Percentiles rank a stretch among this genome's conserved stretches.
These are phyloP conservation scores for Sesamia nonagrioides DNA, from an alignment of 1,140 invertebrate species.

Conservation along the genomic window DNA sequence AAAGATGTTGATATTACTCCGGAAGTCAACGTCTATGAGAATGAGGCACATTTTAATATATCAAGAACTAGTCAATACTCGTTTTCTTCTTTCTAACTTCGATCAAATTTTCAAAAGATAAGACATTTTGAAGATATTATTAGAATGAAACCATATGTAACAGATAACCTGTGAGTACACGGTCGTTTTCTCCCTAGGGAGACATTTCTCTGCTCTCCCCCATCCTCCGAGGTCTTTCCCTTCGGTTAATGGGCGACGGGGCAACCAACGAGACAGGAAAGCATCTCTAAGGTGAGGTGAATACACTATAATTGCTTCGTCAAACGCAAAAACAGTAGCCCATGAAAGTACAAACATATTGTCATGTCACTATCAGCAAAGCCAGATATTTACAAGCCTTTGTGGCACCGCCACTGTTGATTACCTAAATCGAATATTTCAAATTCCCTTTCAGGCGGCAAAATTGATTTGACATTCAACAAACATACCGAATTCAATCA, in stretches of 20 bases:
- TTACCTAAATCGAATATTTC: constrained; percentile 26
- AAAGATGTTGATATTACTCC: too few species aligned
- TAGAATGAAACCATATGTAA: constrained; percentile 34
- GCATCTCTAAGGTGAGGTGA: constrained; percentile 65
- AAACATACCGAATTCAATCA: constrained; percentile 35
- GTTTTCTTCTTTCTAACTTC: background rate
- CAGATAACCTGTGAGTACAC: constrained; percentile 8
- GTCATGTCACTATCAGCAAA: background rate
- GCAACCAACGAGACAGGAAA: constrained; percentile 57
- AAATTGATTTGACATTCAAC: constrained; percentile 10
- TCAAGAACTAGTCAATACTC: too few species aligned
- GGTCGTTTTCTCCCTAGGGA: constrained; percentile 54
- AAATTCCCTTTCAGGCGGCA: constrained; percentile 16
- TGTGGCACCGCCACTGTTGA: background rate
- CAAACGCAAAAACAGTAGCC: constrained; percentile 35
- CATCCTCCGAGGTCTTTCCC: constrained; percentile 51
- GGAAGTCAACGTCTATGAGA: too few species aligned
- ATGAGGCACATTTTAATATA: too few species aligned
- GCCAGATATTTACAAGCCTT: background rate
- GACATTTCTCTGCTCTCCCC: constrained; percentile 60
- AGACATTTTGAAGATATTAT: too few species aligned
- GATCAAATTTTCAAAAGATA: background rate
- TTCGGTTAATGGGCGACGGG: constrained; percentile 55
- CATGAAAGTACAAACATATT: constrained; percentile 9
- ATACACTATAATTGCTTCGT: constrained; percentile 60